Evolutionary conservation across 2,888 invertebrate species (phyloP), one percentile per base, ranked within the genome.

Genomic region (Synergus laeviventris): DNA sequence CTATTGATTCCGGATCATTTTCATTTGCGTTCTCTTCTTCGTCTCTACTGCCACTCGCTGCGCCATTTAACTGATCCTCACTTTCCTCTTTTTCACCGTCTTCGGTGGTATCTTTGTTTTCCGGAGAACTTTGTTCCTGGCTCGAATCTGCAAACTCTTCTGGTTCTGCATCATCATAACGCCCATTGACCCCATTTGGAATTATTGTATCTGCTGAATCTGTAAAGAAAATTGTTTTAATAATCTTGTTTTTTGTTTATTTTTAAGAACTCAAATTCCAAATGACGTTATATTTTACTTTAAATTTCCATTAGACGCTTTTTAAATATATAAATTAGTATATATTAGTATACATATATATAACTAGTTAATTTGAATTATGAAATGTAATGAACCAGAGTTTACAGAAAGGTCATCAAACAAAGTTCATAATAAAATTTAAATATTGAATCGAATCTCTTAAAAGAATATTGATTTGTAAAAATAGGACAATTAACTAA

Each of bases 111-210:
- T 70, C 70, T 24, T 79, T 75, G 8, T 77, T 49, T 14, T 21
- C 54, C 24, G 74, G 70, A 60, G 21, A 45, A 59, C 39, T 77
- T 75, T 64, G 31, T 62, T 81, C 78, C 56, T 81, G 77, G 73
- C 82, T 80, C 64, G 78, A 83, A 70, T 85, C 83, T 31, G 78
- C 74, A 24, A 84, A 78, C 24, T 83, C 79, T 61, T 89, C 89
- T 45, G 77, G 85, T 74, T 87, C 87, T 45, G 79, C 83, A 74
- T 88, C 89, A 81, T 87, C 89, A 81, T 87, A 89, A 74, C 86
- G 89, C 56, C 92, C 92, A 82, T 92, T 92, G 79, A 92, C 86
- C 76, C 92, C 92, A 81, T 92, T 92, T 77, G 90, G 86, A 84
- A 91, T 91, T 78, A 89, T 82, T 77, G 82, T 83, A 86, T 90